phyloP scores from a whole-genome alignment of 2,888 invertebrate species.

The Drosophila affinis region DNA sequence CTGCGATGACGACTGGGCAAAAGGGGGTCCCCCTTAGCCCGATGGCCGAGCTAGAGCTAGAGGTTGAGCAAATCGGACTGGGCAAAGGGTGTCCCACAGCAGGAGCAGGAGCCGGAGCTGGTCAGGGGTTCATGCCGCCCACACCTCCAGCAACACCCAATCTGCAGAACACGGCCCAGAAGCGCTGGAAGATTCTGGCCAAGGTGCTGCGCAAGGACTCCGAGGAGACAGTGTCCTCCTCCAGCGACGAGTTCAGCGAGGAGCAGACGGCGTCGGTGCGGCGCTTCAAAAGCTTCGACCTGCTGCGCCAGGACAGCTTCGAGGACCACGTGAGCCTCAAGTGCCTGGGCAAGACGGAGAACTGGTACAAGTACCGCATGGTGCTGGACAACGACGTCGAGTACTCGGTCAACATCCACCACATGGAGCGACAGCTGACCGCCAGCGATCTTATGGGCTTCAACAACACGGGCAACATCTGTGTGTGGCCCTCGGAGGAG shows the following conservation, averaged over 20 bases:
- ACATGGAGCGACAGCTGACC: constrained; percentile 87
- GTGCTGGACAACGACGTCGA: constrained; percentile 83
- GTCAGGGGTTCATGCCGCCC: constrained; percentile 63
- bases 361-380: constrained; percentile 87
- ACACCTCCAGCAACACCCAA: constrained; percentile 82
- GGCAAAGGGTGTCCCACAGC: constrained; percentile 34
- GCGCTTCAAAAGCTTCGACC: constrained; percentile 86
- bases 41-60: constrained; percentile 58
- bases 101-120: constrained; percentile 8
- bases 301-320: constrained; percentile 85
- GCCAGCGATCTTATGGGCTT: constrained; percentile 91
- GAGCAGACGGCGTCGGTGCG: constrained; percentile 85
- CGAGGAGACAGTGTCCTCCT: constrained; percentile 82
- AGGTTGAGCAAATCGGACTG: constrained; percentile 49
- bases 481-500: constrained; percentile 92
- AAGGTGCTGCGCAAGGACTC: constrained; percentile 86
- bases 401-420: constrained; percentile 86
- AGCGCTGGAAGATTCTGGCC: constrained; percentile 89
- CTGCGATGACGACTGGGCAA: background rate
- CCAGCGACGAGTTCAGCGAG: constrained; percentile 80
- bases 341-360: constrained; percentile 84
- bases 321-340: constrained; percentile 82
- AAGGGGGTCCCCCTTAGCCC: background rate
- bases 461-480: constrained; percentile 92
- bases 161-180: constrained; percentile 85